Conservation (phyloP, 1,140 invertebrate species). For the Eriosoma lanigerum region DNA sequence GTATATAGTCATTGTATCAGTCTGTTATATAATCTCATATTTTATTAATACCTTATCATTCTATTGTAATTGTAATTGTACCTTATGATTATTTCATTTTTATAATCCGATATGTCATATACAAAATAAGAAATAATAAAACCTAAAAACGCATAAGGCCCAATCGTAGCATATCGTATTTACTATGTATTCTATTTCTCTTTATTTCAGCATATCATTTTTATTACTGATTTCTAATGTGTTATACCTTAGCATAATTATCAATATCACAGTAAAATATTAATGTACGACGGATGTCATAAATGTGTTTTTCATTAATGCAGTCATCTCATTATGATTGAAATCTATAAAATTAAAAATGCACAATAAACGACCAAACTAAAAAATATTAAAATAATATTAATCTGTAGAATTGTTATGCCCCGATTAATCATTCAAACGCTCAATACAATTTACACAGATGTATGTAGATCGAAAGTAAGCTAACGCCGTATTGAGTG, state of each 20-base stretch:
- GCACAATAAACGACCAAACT: too few relatives aligned
- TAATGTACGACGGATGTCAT: not conserved
- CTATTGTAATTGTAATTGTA: not conserved
- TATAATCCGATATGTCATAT: too few relatives aligned
- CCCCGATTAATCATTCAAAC: too few relatives aligned
- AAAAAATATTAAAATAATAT: too few relatives aligned
- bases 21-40: constrained; percentile 1
- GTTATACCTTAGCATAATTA: not conserved
- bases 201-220: not conserved
- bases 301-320: constrained; percentile 3
- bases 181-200: not conserved
- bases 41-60: not conserved
- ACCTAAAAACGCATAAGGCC: not conserved
- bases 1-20: not conserved
- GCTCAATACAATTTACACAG: too few relatives aligned
- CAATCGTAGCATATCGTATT: too few relatives aligned
- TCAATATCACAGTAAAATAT: not conserved
- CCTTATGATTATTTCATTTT: too few relatives aligned
- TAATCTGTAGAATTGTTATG: too few relatives aligned
- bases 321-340: not conserved
- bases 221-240: constrained; percentile 6
- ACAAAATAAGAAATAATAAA: not conserved
- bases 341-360: constrained; percentile 15
- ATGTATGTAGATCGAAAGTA: too few relatives aligned
- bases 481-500: too few relatives aligned